Conservation (phyloP, 1,140 invertebrate species). For the Drosophila parabipectinata region DNA sequence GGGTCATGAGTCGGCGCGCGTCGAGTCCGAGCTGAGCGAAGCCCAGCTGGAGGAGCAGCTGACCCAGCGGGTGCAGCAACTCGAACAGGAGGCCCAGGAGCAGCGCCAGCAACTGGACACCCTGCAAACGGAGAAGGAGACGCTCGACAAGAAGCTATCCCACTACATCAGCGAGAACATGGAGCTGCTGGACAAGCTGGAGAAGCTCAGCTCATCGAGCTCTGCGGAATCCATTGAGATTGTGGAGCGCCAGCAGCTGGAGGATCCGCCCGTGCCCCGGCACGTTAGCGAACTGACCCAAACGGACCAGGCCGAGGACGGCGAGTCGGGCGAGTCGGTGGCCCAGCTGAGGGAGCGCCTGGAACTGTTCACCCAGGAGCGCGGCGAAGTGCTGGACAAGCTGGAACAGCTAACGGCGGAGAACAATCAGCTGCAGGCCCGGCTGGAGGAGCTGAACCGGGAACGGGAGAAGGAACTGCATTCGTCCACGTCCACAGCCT, state of each 20-base stretch:
- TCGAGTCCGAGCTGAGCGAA: conserved; percentile 88
- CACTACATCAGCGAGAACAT: conserved; percentile 88
- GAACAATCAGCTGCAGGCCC: conserved; percentile 85
- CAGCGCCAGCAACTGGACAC: conserved; percentile 82
- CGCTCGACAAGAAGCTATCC: conserved; percentile 86
- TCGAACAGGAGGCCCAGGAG: conserved; percentile 86
- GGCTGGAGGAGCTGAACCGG: conserved; percentile 48
- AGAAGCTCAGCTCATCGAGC: conserved; percentile 88
- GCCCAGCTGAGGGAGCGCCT: conserved; percentile 86
- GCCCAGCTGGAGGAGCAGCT: conserved; percentile 88
- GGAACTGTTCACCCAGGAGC: conserved; percentile 87
- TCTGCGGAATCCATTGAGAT: conserved; percentile 89
- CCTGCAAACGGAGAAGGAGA: conserved; percentile 85
- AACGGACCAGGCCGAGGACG: conserved; percentile 73
- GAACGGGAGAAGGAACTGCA: conserved; percentile 51
- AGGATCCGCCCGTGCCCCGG: conserved; percentile 64
- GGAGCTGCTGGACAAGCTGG: conserved; percentile 87
- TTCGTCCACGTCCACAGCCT: conserved; percentile 46
- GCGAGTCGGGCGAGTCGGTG: conserved; percentile 84
- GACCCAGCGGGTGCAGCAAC: conserved; percentile 56
- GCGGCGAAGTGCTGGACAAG: conserved; percentile 88
- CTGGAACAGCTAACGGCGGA: conserved; percentile 87
- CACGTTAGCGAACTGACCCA: conserved; percentile 73
- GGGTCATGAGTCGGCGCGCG: conserved; percentile 82
- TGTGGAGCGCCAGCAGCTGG: conserved; percentile 86